Base-by-base conservation (phyloP, 2,888 invertebrate species). In the Leptopilina syphax region DNA sequence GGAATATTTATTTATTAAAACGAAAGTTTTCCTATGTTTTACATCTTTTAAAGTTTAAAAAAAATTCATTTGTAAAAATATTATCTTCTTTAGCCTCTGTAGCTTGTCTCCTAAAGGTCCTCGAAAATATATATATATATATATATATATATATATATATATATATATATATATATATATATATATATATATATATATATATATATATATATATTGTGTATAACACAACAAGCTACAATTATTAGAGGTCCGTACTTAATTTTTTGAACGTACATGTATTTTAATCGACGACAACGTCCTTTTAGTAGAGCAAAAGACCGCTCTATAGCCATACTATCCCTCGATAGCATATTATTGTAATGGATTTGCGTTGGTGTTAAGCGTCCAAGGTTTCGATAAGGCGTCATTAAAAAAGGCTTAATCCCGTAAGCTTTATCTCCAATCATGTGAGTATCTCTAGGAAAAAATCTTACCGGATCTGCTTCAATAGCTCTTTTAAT, bases 401-500 rank as follows among this genome's bases (percentile, higher is more conserved):
- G 78, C 54, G 34, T 50, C 1, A 78, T 7, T 44, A 78, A 63
- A 41, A 12, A 41, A 13, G 10, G 10, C 3, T 13, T 1, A 10
- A 70, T 4, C 0, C 44, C 44, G 47, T 70, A 47, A 66, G 66
- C 66, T 6, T 13, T n/a, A 66, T 66, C 66, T 12, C 27, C 66
- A 13, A 66, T 41, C 13, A 66, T 27, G 66, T 66, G 24, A 24
- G 66, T 24, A 13, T 24, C 34, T 24, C 18, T 6, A 4, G 66
- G 70, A 70, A 34, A 70, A 47, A 13, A 70, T n/a, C 70, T 34
- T 1, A 2, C 18, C 13, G 18, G 10, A 73, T 76, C 41, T 41
- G 65, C 54, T 9, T 65, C 54, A 13, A 79, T 65, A 13, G 9
- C 27, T 1, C 2, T 9, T 41, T 73, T 78, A 8, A 63, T 78